Conservation (phyloP, 2,888 invertebrate species). For the Leptogaster cylindrica region DNA sequence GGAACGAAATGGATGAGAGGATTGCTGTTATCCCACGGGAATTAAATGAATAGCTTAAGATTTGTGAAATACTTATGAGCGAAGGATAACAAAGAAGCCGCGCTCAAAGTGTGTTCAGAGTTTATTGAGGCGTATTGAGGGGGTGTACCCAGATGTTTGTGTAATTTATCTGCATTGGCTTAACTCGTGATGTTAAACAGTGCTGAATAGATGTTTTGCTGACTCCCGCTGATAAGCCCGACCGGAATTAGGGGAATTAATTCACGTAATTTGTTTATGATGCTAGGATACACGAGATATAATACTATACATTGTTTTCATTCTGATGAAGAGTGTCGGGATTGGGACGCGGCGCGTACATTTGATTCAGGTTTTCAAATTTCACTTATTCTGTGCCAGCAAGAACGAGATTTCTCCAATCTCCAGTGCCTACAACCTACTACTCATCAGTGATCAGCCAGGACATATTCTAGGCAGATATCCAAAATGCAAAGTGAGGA, state of each 20-base stretch:
- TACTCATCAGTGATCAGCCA: no score
- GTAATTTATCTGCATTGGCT: conserved; percentile 40
- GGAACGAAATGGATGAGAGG: conserved; percentile 42
- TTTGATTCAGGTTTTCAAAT: no score
- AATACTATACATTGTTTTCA: no score
- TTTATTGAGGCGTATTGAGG: conserved; percentile 39
- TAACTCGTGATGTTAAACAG: conserved; percentile 32
- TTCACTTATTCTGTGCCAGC: no score
- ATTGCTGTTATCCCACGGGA: conserved; percentile 43
- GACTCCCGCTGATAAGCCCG: conserved; percentile 25
- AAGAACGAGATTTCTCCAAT: no score
- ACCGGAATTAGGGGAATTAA: conserved; percentile 11
- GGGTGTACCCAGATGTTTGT: conserved; percentile 39
- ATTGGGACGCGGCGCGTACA: no score
- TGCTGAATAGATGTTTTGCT: conserved; percentile 8
- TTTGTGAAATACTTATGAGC: conserved; percentile 44
- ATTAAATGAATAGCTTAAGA: conserved; percentile 46
- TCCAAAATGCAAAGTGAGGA: no score
- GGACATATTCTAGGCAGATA: no score
- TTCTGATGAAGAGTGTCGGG: no score
- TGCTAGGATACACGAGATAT: conserved; percentile 16
- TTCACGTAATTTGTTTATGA: conserved; percentile 27
- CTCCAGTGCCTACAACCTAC: no score
- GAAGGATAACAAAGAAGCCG: conserved; percentile 30
- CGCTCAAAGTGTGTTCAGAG: conserved; percentile 25